Evolutionary conservation across 2,113 vertebrate species (phyloP).

Genomic region (Heterotis niloticus): DNA sequence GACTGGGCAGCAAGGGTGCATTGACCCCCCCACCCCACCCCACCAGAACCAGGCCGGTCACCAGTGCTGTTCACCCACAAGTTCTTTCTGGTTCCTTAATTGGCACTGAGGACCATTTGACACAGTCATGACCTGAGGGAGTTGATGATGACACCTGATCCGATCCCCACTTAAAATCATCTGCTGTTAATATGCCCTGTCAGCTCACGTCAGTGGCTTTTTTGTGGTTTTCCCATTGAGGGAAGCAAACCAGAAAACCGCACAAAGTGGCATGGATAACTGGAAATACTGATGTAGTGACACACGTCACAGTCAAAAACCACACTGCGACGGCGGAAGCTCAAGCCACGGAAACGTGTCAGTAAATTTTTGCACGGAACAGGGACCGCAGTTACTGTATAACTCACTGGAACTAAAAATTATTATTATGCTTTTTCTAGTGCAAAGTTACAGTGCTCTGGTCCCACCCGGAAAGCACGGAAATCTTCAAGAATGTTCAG

Average conservation of each 20-base stretch:
- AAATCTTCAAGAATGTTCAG: too few species aligned
- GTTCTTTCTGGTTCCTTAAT: slow-evolving; percentile 54
- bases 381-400: too few species aligned
- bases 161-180: slow-evolving; percentile 67
- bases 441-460: too few species aligned
- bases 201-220: slow-evolving; percentile 39
- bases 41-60: slow-evolving; percentile 18
- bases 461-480: too few species aligned
- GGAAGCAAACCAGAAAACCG: neutral
- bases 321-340: neutral
- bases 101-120: slow-evolving; percentile 66
- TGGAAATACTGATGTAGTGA: neutral
- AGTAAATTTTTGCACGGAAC: too few species aligned
- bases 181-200: slow-evolving; percentile 45
- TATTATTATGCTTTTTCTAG: too few species aligned
- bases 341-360: neutral
- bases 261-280: neutral
- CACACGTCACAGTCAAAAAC: neutral
- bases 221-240: slow-evolving; percentile 35
- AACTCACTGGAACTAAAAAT: too few species aligned
- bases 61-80: neutral
- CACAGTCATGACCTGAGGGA: slow-evolving; percentile 55
- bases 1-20: slow-evolving; percentile 53
- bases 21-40: slow-evolving; percentile 46
- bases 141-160: slow-evolving; percentile 68